phyloP scores from a whole-genome alignment of 2,797 vertebrate species.

The Heteromormyrus szaboi region DNA sequence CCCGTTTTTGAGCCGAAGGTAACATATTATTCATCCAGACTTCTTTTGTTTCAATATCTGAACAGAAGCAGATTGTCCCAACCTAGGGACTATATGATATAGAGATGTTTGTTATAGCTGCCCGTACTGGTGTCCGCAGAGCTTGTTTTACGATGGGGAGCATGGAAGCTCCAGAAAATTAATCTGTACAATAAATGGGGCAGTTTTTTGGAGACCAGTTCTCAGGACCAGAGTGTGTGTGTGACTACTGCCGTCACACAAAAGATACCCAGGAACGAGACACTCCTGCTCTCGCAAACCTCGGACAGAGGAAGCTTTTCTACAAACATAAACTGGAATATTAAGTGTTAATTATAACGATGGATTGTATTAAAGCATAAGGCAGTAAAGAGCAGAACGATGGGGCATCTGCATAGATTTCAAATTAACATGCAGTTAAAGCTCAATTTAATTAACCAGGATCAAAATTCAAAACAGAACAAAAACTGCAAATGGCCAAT shows the following conservation, averaged over 20 bases:
- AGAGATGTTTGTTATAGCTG: neutral
- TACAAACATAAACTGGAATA: neutral
- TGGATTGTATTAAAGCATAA: neutral
- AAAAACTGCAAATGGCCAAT: neutral
- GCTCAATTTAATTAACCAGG: neutral
- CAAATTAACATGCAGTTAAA: neutral
- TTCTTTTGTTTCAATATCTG: neutral
- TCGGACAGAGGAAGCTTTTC: neutral
- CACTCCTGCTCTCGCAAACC: neutral
- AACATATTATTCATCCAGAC: neutral
- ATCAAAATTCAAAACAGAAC: neutral
- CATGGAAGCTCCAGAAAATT: neutral
- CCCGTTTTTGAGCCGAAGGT: neutral
- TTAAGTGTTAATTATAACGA: neutral
- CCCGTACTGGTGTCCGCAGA: neutral
- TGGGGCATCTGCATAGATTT: neutral
- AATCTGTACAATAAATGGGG: neutral
- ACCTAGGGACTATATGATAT: neutral
- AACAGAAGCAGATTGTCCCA: neutral
- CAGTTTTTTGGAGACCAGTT: neutral
- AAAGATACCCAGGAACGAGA: neutral
- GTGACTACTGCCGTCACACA: neutral
- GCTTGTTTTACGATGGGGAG: neutral
- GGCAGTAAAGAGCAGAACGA: neutral
- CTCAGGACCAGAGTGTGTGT: neutral